phyloP scores from a whole-genome alignment of 1,140 invertebrate genomes.

The Drosophila obscura region DNA sequence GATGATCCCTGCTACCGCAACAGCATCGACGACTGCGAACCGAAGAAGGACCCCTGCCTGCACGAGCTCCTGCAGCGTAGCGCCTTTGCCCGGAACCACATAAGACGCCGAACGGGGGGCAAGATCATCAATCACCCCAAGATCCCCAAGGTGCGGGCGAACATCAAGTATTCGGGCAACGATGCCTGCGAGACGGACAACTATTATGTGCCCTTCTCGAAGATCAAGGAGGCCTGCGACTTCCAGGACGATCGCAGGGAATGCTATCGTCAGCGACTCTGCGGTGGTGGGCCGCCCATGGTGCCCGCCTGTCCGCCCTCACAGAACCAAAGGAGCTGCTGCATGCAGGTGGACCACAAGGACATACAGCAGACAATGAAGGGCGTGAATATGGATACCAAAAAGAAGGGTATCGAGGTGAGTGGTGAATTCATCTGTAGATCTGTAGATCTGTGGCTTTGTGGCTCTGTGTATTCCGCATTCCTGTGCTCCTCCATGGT shows the following conservation, averaged over 20 bases:
- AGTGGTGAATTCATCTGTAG: slow-evolving; percentile 38
- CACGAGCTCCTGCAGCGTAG: slow-evolving; percentile 69
- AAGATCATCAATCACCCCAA: slow-evolving; percentile 72
- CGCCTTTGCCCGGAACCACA: slow-evolving; percentile 69
- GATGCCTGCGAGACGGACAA: slow-evolving; percentile 67
- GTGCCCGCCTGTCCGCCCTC: slow-evolving; percentile 30
- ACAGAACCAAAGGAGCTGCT: slow-evolving; percentile 56
- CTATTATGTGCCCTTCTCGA: slow-evolving; percentile 75
- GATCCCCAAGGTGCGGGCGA: slow-evolving; percentile 76
- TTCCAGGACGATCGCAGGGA: slow-evolving; percentile 56
- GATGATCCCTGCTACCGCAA: slow-evolving; percentile 51
- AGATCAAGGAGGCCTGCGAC: slow-evolving; percentile 69
- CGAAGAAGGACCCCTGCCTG: slow-evolving; percentile 29
- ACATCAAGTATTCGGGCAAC: slow-evolving; percentile 80
- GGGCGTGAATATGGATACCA: slow-evolving; percentile 71
- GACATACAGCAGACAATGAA: slow-evolving; percentile 75
- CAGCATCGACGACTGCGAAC: slow-evolving; percentile 30
- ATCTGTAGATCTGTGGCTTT: background rate
- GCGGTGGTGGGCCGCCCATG: slow-evolving; percentile 33
- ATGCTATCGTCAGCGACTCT: slow-evolving; percentile 62
- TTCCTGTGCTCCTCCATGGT: slow-evolving; percentile 24
- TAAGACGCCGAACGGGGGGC: slow-evolving; percentile 71
- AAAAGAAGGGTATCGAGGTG: slow-evolving; percentile 80
- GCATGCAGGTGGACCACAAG: slow-evolving; percentile 69
- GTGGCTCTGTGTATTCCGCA: slow-evolving; percentile 17